Conservation (phyloP, 2,888 invertebrate species). For the Stenodema calcarata region DNA sequence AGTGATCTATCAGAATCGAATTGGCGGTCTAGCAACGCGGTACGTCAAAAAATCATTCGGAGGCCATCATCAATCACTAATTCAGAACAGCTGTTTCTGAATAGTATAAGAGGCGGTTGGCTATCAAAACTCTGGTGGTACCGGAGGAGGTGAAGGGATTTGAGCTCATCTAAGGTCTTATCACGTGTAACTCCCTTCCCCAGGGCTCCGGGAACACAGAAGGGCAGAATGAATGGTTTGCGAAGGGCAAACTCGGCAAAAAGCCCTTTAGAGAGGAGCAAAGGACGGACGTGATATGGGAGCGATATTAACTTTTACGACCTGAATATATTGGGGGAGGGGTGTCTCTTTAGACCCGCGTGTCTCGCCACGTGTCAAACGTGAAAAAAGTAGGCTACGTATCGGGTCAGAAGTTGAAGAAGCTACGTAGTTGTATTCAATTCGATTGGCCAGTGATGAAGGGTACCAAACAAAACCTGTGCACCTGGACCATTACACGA, state of each 20-base stretch:
- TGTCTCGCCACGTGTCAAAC: neutral
- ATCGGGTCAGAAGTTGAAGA: neutral
- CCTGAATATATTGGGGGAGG: neutral
- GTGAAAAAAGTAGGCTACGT: neutral
- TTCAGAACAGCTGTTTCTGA: too few relatives aligned
- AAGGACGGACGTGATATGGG: neutral
- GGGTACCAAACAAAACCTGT: too few relatives aligned
- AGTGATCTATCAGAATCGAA: too few relatives aligned
- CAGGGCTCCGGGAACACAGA: neutral
- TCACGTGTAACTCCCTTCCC: neutral
- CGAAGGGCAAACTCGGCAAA: neutral
- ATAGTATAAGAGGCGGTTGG: too few relatives aligned
- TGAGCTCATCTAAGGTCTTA: neutral
- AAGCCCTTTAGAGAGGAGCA: neutral
- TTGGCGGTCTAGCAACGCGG: too few relatives aligned
- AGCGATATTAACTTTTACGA: neutral
- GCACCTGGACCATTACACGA: too few relatives aligned
- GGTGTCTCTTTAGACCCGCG: neutral
- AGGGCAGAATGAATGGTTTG: neutral
- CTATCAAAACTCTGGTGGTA: neutral
- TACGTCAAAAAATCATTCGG: too few relatives aligned
- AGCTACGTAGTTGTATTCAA: too few relatives aligned
- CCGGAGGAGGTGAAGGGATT: neutral
- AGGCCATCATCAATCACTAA: too few relatives aligned
- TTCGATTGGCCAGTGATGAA: too few relatives aligned